Percentiles rank a stretch among this genome's conserved stretches.
phyloP scores from a whole-genome alignment of 2,888 invertebrate species.

The Ornithoptera alexandrae region DNA sequence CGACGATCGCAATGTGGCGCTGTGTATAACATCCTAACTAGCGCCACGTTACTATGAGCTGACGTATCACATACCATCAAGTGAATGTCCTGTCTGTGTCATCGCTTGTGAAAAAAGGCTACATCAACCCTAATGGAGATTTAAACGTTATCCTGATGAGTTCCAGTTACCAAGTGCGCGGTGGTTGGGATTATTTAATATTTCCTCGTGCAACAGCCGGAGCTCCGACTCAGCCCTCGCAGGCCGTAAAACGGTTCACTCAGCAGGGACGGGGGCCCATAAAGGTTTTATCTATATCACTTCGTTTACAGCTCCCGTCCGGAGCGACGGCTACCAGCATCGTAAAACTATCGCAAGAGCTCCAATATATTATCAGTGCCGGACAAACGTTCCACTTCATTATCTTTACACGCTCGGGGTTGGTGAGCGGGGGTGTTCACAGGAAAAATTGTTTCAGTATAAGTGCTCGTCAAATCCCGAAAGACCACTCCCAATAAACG shows the following conservation, averaged over 20 bases:
- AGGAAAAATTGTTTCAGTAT: conserved; percentile 6
- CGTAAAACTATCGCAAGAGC: conserved; percentile 25
- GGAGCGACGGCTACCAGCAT: conserved; percentile 13
- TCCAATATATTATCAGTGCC: conserved; percentile 12
- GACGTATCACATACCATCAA: too few species aligned
- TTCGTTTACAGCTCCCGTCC: conserved; percentile 22
- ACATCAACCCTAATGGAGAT: too few species aligned
- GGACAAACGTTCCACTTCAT: conserved; percentile 11
- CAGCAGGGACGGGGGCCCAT: conserved; percentile 8
- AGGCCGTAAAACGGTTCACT: conserved; percentile 15
- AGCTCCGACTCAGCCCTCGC: conserved; percentile 8
- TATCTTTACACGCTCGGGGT: conserved; percentile 19
- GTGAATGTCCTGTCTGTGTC: too few species aligned
- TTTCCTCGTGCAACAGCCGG: background rate
- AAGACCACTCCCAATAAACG: conserved; percentile 1
- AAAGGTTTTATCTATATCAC: conserved; percentile 28
- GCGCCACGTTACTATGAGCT: too few species aligned
- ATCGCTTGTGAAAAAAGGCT: too few species aligned
- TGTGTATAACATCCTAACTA: too few species aligned
- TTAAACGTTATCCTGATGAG: too few species aligned
- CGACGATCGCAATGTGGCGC: too few species aligned
- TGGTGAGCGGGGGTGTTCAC: conserved; percentile 1
- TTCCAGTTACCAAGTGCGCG: too few species aligned
- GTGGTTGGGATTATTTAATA: background rate
- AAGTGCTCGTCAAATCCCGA: background rate